Conservation (phyloP, 2,797 vertebrate genomes). For the Intellagama lesueurii region DNA sequence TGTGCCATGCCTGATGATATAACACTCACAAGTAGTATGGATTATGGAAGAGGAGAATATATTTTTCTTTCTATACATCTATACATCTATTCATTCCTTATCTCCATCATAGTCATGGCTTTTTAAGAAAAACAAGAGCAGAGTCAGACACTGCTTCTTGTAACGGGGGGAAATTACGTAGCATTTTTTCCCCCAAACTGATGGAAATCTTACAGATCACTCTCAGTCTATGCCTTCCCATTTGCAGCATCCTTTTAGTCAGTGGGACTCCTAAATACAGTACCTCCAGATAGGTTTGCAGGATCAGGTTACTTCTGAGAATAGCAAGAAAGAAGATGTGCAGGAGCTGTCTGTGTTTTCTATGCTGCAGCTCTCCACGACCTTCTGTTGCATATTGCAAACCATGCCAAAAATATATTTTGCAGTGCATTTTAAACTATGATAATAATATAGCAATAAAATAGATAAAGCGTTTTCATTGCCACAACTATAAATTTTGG, state of each 20-base stretch:
- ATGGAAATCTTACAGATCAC: no score
- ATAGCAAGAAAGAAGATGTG: neutral
- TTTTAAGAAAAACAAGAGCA: no score
- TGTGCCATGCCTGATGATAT: no score
- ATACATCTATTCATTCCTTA: no score
- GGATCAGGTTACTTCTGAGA: neutral
- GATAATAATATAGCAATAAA: conserved; percentile 61
- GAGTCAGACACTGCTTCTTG: no score
- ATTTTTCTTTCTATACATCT: no score
- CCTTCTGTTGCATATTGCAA: neutral
- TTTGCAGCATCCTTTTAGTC: neutral
- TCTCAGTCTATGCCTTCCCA: no score
- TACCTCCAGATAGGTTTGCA: neutral
- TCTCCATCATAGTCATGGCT: no score
- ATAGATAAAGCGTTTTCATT: conserved; percentile 52
- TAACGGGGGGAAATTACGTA: neutral
- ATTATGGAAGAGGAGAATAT: no score
- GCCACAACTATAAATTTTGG: conserved; percentile 53
- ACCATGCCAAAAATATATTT: conserved; percentile 7
- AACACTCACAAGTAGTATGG: no score
- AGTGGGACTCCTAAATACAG: neutral
- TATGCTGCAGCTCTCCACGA: neutral
- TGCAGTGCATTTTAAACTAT: conserved; percentile 44
- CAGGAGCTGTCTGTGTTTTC: neutral
- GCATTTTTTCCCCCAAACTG: neutral